These are phyloP conservation scores for Bubalus kerabau DNA, from an alignment of 2,113 vertebrate genomes.

Conservation along the genomic window DNA sequence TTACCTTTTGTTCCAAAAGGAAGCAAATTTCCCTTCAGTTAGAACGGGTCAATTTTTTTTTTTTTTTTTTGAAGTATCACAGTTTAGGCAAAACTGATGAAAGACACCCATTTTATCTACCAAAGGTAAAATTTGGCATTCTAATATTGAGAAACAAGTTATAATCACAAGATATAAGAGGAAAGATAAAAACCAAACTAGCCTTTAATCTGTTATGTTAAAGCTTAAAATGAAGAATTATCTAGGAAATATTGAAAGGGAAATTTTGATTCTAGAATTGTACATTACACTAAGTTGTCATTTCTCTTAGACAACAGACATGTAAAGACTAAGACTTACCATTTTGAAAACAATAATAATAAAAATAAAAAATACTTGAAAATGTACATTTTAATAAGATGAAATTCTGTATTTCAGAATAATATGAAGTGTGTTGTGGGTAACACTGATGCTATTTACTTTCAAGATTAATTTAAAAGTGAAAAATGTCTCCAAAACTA, in stretches of 20 bases:
- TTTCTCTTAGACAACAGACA: background rate
- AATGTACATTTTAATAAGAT: background rate
- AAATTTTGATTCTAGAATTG: background rate
- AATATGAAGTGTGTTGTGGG: background rate
- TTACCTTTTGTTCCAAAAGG: background rate
- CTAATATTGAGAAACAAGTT: background rate
- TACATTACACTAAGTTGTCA: background rate
- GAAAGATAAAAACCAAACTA: background rate
- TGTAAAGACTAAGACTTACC: background rate
- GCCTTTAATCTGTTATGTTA: background rate
- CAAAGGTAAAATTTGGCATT: background rate
- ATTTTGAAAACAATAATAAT: background rate
- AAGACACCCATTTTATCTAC: background rate
- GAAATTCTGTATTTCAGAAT: background rate
- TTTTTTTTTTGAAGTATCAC: background rate
- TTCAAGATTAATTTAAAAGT: background rate
- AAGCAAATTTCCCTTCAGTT: background rate
- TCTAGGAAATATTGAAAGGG: background rate
- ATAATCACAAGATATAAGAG: background rate
- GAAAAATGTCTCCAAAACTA: background rate
- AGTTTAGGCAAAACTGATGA: background rate
- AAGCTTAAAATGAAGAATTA: background rate
- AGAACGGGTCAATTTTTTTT: background rate
- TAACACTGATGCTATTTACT: background rate
- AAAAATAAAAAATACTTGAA: background rate